A percentile compares a stretch with the other conserved stretches of the same genome.
phyloP scores from a whole-genome alignment of 2,797 vertebrate genomes.

The Micropoecilia bifurca region DNA sequence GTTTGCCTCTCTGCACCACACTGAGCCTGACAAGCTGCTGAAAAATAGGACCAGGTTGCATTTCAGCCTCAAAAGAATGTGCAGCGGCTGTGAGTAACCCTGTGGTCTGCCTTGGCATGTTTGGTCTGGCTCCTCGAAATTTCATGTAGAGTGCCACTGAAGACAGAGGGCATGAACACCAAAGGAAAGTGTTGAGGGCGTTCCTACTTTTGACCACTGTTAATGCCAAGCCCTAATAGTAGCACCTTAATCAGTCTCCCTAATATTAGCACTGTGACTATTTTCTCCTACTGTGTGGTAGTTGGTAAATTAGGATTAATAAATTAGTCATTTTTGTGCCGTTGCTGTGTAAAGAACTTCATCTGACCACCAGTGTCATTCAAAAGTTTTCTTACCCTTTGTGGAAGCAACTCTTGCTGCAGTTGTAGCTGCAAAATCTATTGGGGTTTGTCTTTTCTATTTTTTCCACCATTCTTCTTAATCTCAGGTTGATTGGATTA shows the following conservation, averaged over 20 bases:
- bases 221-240: slow-evolving; percentile 71
- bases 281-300: slow-evolving; percentile 66
- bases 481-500: not conserved
- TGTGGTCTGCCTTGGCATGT: slow-evolving; percentile 79
- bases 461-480: not conserved
- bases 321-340: slow-evolving; percentile 34
- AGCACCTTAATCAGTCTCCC: slow-evolving; percentile 74
- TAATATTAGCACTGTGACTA: slow-evolving; percentile 68
- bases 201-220: slow-evolving; percentile 71
- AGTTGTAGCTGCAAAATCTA: not conserved
- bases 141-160: slow-evolving; percentile 77
- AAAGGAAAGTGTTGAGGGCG: slow-evolving; percentile 71
- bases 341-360: slow-evolving; percentile 58
- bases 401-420: not conserved
- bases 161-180: slow-evolving; percentile 70
- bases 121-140: slow-evolving; percentile 77
- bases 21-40: slow-evolving; percentile 81
- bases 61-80: slow-evolving; percentile 81
- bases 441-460: not conserved
- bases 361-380: slow-evolving; percentile 30
- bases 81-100: slow-evolving; percentile 77
- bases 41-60: slow-evolving; percentile 77
- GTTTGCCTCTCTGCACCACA: slow-evolving; percentile 76
- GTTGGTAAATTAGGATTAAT: slow-evolving; percentile 66
- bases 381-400: not conserved